Percentiles rank a stretch among this genome's conserved stretches.
These are phyloP conservation scores for Cylas formicarius DNA, from an alignment of 1,140 invertebrate species.

Conservation along the genomic window DNA sequence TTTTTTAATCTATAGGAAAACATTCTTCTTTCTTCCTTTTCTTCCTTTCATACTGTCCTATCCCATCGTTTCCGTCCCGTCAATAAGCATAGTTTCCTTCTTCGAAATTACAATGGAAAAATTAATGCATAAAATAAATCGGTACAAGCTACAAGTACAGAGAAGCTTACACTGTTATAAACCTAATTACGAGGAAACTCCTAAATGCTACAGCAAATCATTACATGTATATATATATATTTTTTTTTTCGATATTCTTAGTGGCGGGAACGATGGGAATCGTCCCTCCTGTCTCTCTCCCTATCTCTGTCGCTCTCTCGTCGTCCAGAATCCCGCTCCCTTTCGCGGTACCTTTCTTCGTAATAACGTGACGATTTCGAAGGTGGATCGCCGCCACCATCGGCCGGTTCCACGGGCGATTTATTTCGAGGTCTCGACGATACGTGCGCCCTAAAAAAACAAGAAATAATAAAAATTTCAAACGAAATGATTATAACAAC, in stretches of 20 bases:
- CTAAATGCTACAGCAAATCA: no score
- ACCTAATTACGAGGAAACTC: no score
- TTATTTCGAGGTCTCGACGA: slow-evolving; percentile 49
- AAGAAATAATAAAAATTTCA: neutral
- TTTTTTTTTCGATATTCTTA: no score
- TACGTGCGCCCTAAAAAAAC: slow-evolving; percentile 38
- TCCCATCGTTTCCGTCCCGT: no score
- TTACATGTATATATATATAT: neutral
- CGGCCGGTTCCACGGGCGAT: slow-evolving; percentile 50
- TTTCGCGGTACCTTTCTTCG: slow-evolving; percentile 71
- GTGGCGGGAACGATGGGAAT: slow-evolving; percentile 62
- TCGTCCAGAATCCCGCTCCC: slow-evolving; percentile 50
- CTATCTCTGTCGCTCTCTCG: slow-evolving; percentile 58
- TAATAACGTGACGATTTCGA: slow-evolving; percentile 62
- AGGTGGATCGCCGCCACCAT: slow-evolving; percentile 48
- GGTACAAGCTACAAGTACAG: no score
- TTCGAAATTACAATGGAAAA: no score
- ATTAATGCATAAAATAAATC: no score
- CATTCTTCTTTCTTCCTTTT: no score
- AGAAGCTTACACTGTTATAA: no score
- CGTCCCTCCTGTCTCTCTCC: slow-evolving; percentile 52
- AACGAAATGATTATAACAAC: neutral
- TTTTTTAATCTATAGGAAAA: no score
- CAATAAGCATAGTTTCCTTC: no score
- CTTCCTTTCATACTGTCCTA: no score